Percentiles rank a stretch among this genome's conserved stretches.
Conservation (phyloP, 1,140 invertebrate species). For the Aphidius gifuensis region DNA sequence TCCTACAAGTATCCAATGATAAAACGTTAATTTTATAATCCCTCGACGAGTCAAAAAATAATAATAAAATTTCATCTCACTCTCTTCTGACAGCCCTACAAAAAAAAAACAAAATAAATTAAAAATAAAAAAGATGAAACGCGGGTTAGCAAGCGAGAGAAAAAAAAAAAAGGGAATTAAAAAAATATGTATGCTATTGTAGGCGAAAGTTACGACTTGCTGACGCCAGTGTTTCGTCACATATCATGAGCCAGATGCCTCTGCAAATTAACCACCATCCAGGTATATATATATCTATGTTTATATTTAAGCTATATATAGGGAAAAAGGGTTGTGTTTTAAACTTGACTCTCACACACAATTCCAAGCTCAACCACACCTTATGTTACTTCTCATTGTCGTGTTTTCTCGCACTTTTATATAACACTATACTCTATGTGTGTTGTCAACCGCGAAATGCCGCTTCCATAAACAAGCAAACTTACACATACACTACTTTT, state of each 20-base stretch:
- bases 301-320: constrained; percentile 28
- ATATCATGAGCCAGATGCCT: constrained; percentile 34
- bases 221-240: constrained; percentile 30
- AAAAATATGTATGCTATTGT: neutral
- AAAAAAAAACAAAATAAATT: too few species aligned
- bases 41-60: constrained; percentile 14
- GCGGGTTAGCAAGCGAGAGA: neutral
- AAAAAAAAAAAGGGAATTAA: constrained; percentile 15
- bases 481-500: constrained; percentile 10
- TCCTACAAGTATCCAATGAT: constrained; percentile 14
- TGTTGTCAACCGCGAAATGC: constrained; percentile 17
- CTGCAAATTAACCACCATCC: constrained; percentile 29
- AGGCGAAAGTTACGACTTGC: constrained; percentile 44
- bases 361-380: neutral
- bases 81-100: too few species aligned
- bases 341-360: neutral
- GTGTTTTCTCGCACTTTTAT: constrained; percentile 1
- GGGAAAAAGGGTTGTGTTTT: constrained; percentile 20
- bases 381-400: neutral
- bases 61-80: too few species aligned
- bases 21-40: constrained; percentile 52
- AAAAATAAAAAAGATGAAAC: too few species aligned
- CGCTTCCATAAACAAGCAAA: constrained; percentile 41
- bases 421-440: too few species aligned
- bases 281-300: neutral